Percentiles rank a stretch among this genome's conserved stretches.
phyloP scores from a whole-genome alignment of 1,140 invertebrate species.

The Drosophila melanica region DNA sequence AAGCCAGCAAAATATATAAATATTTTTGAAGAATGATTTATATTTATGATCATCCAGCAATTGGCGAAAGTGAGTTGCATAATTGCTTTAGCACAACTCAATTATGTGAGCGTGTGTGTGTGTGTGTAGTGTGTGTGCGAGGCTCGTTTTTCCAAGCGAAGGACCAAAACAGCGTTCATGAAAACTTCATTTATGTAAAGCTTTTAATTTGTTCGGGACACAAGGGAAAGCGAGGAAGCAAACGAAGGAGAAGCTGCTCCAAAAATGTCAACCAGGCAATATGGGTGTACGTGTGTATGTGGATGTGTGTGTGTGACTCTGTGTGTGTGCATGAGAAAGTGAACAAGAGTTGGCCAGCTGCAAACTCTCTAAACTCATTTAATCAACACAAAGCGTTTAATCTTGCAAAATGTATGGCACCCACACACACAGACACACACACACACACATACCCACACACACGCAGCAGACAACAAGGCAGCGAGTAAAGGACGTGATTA shows the following conservation, averaged over 20 bases:
- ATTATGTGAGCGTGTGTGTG: constrained; percentile 14
- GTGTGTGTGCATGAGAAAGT: constrained; percentile 16
- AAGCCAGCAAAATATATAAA: not conserved
- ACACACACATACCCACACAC: not conserved
- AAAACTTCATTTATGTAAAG: constrained; percentile 61
- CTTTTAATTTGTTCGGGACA: constrained; percentile 58
- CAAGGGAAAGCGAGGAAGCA: not conserved
- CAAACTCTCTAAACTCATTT: constrained; percentile 68
- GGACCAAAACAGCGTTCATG: constrained; percentile 13
- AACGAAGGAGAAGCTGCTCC: constrained; percentile 1
- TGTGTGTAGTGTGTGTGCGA: not conserved
- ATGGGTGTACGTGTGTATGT: not conserved
- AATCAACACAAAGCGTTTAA: constrained; percentile 74
- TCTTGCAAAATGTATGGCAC: constrained; percentile 56
- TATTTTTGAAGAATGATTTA: too few relatives aligned
- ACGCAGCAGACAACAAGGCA: not conserved
- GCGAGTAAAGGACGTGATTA: constrained; percentile 36
- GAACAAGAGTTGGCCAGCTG: constrained; percentile 36
- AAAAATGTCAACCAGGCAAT: constrained; percentile 57
- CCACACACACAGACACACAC: constrained; percentile 28
- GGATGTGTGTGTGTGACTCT: constrained; percentile 5
- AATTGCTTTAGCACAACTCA: constrained; percentile 33
- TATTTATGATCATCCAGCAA: constrained; percentile 3
- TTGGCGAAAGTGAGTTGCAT: constrained; percentile 33
- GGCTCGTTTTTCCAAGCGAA: not conserved